phyloP scores from a whole-genome alignment of 2,888 invertebrate genomes.

The Eristalis intricaria region DNA sequence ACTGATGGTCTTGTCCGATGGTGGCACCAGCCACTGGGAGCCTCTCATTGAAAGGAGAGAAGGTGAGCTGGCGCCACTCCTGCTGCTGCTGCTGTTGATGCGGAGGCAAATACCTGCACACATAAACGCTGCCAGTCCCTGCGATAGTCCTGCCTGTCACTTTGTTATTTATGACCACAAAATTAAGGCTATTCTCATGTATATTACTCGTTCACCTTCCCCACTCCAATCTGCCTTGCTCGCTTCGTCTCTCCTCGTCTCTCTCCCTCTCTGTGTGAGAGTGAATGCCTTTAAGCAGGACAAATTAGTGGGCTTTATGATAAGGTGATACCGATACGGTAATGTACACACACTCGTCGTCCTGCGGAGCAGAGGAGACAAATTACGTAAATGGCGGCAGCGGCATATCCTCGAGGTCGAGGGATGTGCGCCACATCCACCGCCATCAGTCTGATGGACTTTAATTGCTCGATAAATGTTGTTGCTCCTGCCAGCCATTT shows the following conservation, averaged over 20 bases:
- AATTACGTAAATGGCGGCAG: slow-evolving; percentile 60
- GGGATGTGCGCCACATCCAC: slow-evolving; percentile 13
- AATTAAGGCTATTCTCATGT: slow-evolving; percentile 72
- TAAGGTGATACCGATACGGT: slow-evolving; percentile 50
- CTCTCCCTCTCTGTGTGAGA: neutral
- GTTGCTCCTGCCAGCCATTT: slow-evolving; percentile 43
- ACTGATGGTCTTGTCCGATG: slow-evolving; percentile 46
- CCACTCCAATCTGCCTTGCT: neutral
- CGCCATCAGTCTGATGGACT: slow-evolving; percentile 64
- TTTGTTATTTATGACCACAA: slow-evolving; percentile 72
- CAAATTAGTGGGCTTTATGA: slow-evolving; percentile 72
- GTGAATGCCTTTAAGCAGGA: slow-evolving; percentile 67
- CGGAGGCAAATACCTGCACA: slow-evolving; percentile 18
- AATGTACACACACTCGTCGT: slow-evolving; percentile 4
- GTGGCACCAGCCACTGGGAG: neutral
- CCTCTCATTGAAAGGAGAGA: neutral
- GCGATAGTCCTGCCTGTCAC: slow-evolving; percentile 70
- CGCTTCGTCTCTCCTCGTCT: neutral
- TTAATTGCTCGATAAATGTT: slow-evolving; percentile 72
- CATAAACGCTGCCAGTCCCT: slow-evolving; percentile 48
- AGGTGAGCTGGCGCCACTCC: neutral
- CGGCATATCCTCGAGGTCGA: slow-evolving; percentile 54
- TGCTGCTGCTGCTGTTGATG: too few relatives aligned
- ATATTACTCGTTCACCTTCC: slow-evolving; percentile 58
- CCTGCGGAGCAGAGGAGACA: slow-evolving; percentile 45